Evolutionary conservation across 2,888 invertebrate species (phyloP).

Genomic region (Zhuqinia jingwanae): DNA sequence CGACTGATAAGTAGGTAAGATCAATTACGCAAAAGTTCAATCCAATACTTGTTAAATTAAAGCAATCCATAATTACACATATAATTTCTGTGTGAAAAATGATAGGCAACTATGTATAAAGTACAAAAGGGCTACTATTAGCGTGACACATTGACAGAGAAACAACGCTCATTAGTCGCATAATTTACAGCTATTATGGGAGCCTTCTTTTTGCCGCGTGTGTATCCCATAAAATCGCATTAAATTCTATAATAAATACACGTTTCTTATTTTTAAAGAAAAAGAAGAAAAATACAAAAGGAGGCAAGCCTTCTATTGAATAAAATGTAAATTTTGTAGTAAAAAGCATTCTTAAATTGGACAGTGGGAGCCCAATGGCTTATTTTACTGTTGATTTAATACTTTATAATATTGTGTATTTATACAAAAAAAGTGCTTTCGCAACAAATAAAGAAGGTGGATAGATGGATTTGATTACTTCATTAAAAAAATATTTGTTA

Average conservation of each 20-base stretch:
- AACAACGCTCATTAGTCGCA: constrained; percentile 34
- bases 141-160: constrained; percentile 40
- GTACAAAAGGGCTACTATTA: constrained; percentile 11
- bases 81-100: not conserved
- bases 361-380: not conserved
- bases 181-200: constrained; percentile 31
- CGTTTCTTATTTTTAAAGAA: no score
- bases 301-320: not conserved
- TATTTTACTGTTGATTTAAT: constrained; percentile 33
- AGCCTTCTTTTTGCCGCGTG: not conserved
- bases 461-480: constrained; percentile 36
- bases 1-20: not conserved
- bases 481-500: constrained; percentile 23
- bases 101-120: not conserved
- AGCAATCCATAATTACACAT: not conserved
- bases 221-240: not conserved
- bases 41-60: constrained; percentile 14
- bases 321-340: not conserved
- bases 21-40: not conserved
- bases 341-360: not conserved
- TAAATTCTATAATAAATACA: not conserved
- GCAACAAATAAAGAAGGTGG: constrained; percentile 8
- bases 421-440: constrained; percentile 3
- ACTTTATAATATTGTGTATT: not conserved
- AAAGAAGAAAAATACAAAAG: not conserved